These are phyloP conservation scores for Fistularia tabacaria DNA, from an alignment of 2,797 vertebrate species.

Conservation along the genomic window DNA sequence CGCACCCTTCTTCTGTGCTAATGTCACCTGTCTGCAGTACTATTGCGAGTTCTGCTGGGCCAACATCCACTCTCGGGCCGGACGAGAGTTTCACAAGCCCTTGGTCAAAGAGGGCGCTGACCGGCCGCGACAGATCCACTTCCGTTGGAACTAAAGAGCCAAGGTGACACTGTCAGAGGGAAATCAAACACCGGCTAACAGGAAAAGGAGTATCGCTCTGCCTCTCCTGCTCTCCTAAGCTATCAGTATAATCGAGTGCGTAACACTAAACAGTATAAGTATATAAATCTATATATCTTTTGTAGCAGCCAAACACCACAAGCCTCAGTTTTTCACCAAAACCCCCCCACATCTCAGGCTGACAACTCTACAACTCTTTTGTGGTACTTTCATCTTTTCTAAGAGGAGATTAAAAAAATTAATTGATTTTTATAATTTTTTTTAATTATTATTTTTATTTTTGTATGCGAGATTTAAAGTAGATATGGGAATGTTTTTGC, in stretches of 20 bases:
- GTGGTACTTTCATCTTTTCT: constrained; percentile 96
- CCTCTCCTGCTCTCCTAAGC: constrained; percentile 80
- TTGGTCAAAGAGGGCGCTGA: constrained; percentile 98
- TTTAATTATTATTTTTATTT: constrained; percentile 86
- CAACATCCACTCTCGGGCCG: constrained; percentile 97
- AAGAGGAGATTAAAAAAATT: constrained; percentile 70
- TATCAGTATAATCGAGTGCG: constrained; percentile 84
- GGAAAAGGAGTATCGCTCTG: constrained; percentile 86
- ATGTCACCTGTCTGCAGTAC: constrained; percentile 99
- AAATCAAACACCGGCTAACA: constrained; percentile 75
- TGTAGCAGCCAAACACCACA: constrained; percentile 99
- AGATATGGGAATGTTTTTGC: constrained; percentile 95
- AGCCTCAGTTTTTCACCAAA: constrained; percentile 99
- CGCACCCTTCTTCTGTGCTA: constrained; percentile 97
- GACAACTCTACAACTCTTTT: constrained; percentile 91
- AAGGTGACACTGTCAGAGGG: constrained; percentile 62
- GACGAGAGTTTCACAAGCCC: constrained; percentile 99
- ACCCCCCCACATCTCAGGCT: constrained; percentile 95
- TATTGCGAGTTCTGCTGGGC: constrained; percentile 99
- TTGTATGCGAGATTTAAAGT: constrained; percentile 98
- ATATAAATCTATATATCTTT: constrained; percentile 84
- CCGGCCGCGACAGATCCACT: constrained; percentile 97
- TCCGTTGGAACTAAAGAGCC: constrained; percentile 94
- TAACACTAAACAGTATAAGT: constrained; percentile 77
- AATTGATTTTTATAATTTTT: constrained; percentile 91